Base-by-base conservation (phyloP, 1,140 invertebrate genomes). In the Colletes gigas region DNA sequence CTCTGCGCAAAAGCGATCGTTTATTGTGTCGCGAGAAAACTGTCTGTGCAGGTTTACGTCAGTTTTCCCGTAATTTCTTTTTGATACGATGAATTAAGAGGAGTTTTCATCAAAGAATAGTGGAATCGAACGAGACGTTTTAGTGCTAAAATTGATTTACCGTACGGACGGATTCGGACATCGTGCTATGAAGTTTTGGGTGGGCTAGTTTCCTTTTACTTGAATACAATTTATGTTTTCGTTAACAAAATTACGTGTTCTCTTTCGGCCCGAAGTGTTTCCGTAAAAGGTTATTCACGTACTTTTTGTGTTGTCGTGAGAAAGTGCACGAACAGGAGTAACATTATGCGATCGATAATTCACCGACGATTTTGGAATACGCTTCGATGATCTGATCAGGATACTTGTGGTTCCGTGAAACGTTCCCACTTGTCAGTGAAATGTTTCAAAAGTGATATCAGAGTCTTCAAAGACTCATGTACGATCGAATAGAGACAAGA, bases 1-100 rank as follows among this genome's bases (percentile, higher is more conserved):
- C 83, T 89, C 88, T 89, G 88, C 89, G 89, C 89, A 90, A 89
- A 89, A 86, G 84, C 84, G 66, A 67, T 80, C 72, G 74, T 72
- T 82, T 80, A 77, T 77, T 77, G 81, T 78, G 83, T 86, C 83
- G 79, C 66, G 80, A 85, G 83, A 68, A 85, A 85, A 85, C 83
- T 85, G 80, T 78, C 66, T 57, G 78, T 77, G 66, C 67, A 68
- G 74, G 47, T 81, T 80, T 80, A 71, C 69, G 78, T 81, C 83
- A 83, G 63, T 82, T 78, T 71, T 60, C 70, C 66, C 70, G 47
- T 62, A 63, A 77, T 47, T 47, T 70, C 55, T 54, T 30, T 17
- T 21, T 7, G 52, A 71, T 54, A 54, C 41, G 54, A 71, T 67
- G 41, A 67, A 67, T 54, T n/a, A 9, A 76, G 9, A 19, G 9